Evolutionary conservation across 1,140 invertebrate genomes (phyloP).

Genomic region (Leptopilina clavipes): DNA sequence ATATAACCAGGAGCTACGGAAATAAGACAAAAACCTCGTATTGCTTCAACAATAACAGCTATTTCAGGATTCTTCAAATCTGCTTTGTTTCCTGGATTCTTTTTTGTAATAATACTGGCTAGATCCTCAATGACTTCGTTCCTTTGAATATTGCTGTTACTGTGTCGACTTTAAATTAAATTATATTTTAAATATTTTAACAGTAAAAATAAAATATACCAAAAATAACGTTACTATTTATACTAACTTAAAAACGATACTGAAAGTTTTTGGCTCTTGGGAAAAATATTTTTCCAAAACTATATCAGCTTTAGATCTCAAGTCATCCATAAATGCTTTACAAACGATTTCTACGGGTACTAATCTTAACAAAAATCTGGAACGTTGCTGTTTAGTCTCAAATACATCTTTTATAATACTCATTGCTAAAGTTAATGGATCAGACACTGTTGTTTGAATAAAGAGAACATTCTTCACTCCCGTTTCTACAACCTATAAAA

Average conservation of each 20-base stretch:
- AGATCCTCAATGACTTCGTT: slow-evolving; percentile 83
- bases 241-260: slow-evolving; percentile 84
- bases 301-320: slow-evolving; percentile 79
- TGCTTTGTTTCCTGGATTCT: slow-evolving; percentile 83
- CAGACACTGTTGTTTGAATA: slow-evolving; percentile 83
- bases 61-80: slow-evolving; percentile 85
- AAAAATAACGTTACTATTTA: slow-evolving; percentile 28
- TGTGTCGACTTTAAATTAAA: slow-evolving; percentile 77
- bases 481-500: slow-evolving; percentile 80
- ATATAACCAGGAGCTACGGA: slow-evolving; percentile 81
- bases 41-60: slow-evolving; percentile 87
- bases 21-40: slow-evolving; percentile 80
- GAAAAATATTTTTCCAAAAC: slow-evolving; percentile 86
- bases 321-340: slow-evolving; percentile 84
- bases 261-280: slow-evolving; percentile 82
- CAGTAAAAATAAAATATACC: no score
- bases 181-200: slow-evolving; percentile 40
- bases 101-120: slow-evolving; percentile 80
- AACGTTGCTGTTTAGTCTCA: slow-evolving; percentile 80
- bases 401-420: slow-evolving; percentile 84
- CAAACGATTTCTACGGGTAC: slow-evolving; percentile 88
- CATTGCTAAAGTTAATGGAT: slow-evolving; percentile 82
- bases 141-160: slow-evolving; percentile 83
- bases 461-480: slow-evolving; percentile 89
- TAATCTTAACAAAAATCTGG: slow-evolving; percentile 84